Evolutionary conservation across 2,797 vertebrate genomes (phyloP), one percentile per base, ranked within the genome.

Genomic region (Poeciliopsis presidionis): DNA sequence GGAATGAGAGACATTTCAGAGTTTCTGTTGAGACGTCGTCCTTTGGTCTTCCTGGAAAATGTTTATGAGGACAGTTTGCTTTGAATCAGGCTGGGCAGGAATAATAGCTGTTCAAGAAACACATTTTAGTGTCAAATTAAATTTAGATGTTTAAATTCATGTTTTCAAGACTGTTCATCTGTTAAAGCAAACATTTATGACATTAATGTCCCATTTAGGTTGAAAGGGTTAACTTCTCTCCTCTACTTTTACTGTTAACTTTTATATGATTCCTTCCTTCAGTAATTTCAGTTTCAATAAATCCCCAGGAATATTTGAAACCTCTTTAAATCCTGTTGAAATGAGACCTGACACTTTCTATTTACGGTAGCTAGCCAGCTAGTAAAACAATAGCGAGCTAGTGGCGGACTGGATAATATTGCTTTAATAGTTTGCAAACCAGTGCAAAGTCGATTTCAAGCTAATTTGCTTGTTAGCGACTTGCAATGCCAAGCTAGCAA

Each of bases 41-140:
- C 57, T 43, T 73, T 16, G 43, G 72, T 61, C 18, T 82, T 69
- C 72, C 16, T 4, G 49, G 80, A 73, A 77, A 59, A 51, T 41
- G 77, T 84, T 82, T 39, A 83, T 81, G 43, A 85, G 84, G 85
- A 89, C 85, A 84, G 85, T 76, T 75, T 83, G 57, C 11, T 46
- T 47, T 41, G 49, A 53, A 14, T 55, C 36, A 45, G 25, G 28
- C 45, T n/a, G 43, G 1, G 22, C 20, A 72, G 25, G n/a, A 69
- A 69, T 53, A 53, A 13, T 20, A 59, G 72, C 28, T 47, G 12
- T 25, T 16, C 13, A 55, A 55, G 47, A 51, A 69, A n/a, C 36
- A 18, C 8, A 20, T 7, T 49, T 14, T 25, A 39, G 6, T 11
- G 46, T 53, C 75, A 41, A 46, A 41, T 20, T 67, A 25, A 36